Percentiles rank a stretch among this genome's conserved stretches.
Evolutionary conservation across 1,140 invertebrate species (phyloP).

Genomic region (Sesamia nonagrioides): DNA sequence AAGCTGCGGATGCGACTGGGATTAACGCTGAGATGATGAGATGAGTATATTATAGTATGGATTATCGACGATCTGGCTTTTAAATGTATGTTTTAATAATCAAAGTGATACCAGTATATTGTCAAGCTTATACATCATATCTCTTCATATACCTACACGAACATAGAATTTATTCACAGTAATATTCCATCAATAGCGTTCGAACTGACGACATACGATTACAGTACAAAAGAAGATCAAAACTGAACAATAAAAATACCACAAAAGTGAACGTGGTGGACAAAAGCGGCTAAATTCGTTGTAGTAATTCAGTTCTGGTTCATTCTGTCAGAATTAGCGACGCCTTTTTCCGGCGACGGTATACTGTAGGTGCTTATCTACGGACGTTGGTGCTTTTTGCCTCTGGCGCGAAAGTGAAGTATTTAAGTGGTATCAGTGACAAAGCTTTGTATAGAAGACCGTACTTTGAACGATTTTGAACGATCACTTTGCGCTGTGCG

Average conservation of each 20-base stretch:
- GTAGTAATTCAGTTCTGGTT: constrained; percentile 32
- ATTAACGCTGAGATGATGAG: too few relatives aligned
- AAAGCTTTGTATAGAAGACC: constrained; percentile 24
- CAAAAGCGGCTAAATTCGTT: constrained; percentile 14
- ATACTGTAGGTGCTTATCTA: background rate
- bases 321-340: constrained; percentile 22
- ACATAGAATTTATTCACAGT: too few relatives aligned
- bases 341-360: constrained; percentile 25
- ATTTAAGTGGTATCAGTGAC: constrained; percentile 33
- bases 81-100: too few relatives aligned
- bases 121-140: too few relatives aligned
- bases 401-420: constrained; percentile 21
- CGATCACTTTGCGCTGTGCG: background rate
- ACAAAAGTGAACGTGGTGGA: background rate
- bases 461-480: constrained; percentile 12
- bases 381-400: constrained; percentile 9
- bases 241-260: background rate
- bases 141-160: too few relatives aligned
- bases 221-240: constrained; percentile 24
- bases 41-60: too few relatives aligned
- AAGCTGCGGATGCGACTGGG: too few relatives aligned
- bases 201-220: background rate
- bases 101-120: too few relatives aligned
- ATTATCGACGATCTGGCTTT: too few relatives aligned
- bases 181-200: too few relatives aligned